Conservation (phyloP, 1,140 invertebrate species). For the Drosophila azteca region DNA sequence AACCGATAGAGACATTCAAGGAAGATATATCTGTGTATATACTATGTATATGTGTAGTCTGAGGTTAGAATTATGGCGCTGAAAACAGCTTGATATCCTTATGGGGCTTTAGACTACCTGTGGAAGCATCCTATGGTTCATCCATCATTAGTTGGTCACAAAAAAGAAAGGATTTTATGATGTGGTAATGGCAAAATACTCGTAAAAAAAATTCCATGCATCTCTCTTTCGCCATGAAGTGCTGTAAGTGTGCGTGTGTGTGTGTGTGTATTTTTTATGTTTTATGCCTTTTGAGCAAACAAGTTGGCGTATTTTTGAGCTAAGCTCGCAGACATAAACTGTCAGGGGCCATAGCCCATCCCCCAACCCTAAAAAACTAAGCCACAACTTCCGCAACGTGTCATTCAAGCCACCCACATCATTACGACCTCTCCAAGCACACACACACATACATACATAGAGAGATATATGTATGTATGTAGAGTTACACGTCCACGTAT, state of each 20-base stretch:
- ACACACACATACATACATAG: neutral
- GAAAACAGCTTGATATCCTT: conserved; percentile 52
- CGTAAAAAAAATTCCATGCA: conserved; percentile 51
- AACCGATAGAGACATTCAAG: neutral
- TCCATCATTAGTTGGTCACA: conserved; percentile 81
- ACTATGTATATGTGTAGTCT: neutral
- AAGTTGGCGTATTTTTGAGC: conserved; percentile 79
- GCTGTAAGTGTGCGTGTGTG: conserved; percentile 3
- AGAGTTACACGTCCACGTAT: conserved; percentile 36
- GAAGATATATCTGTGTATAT: too few species aligned
- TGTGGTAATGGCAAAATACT: conserved; percentile 64
- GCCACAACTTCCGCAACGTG: conserved; percentile 77
- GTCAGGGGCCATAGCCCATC: conserved; percentile 45
- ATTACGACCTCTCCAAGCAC: conserved; percentile 33
- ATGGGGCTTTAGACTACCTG: conserved; percentile 42
- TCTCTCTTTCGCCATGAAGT: too few species aligned
- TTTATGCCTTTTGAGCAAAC: conserved; percentile 80
- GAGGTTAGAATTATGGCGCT: conserved; percentile 13
- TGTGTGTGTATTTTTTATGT: conserved; percentile 60
- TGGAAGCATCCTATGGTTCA: conserved; percentile 54
- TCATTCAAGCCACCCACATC: conserved; percentile 66
- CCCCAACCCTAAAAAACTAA: conserved; percentile 62
- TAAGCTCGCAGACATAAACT: conserved; percentile 72
- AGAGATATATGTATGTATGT: neutral
- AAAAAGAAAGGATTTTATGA: conserved; percentile 78